A percentile compares a stretch with the other conserved stretches of the same genome.
phyloP scores from a whole-genome alignment of 2,888 invertebrate species.

The Leistus spinibarbis region DNA sequence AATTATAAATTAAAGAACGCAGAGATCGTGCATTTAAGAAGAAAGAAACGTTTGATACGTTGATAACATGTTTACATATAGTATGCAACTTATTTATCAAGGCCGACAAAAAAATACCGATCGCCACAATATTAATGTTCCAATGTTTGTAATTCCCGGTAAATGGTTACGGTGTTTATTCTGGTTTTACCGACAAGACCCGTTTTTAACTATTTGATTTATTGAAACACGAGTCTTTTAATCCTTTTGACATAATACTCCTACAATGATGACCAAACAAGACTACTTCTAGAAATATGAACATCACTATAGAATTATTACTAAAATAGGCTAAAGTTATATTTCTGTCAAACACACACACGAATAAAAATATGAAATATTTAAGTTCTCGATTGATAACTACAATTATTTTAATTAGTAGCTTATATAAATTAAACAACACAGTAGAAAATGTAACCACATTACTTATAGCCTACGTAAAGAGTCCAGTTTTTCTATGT shows the following conservation, averaged over 20 bases:
- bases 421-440: not conserved
- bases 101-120: slow-evolving; percentile 26
- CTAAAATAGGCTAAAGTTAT: no score
- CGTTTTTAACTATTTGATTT: no score
- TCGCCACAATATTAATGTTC: slow-evolving; percentile 29
- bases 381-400: no score
- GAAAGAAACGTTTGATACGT: not conserved
- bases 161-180: slow-evolving; percentile 8
- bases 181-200: slow-evolving; percentile 22
- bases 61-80: slow-evolving; percentile 3
- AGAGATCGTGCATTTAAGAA: not conserved
- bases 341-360: no score
- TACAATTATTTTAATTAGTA: not conserved
- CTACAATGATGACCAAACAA: not conserved
- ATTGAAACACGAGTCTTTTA: not conserved
- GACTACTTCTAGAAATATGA: not conserved
- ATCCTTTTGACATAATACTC: not conserved
- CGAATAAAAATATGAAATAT: no score
- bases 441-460: not conserved
- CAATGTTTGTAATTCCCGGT: slow-evolving; percentile 26
- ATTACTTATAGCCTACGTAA: not conserved
- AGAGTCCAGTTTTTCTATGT: not conserved
- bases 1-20: not conserved
- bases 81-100: slow-evolving; percentile 3
- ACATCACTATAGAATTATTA: no score